Conservation (phyloP, 2,888 invertebrate species). For the Suillia variegata region DNA sequence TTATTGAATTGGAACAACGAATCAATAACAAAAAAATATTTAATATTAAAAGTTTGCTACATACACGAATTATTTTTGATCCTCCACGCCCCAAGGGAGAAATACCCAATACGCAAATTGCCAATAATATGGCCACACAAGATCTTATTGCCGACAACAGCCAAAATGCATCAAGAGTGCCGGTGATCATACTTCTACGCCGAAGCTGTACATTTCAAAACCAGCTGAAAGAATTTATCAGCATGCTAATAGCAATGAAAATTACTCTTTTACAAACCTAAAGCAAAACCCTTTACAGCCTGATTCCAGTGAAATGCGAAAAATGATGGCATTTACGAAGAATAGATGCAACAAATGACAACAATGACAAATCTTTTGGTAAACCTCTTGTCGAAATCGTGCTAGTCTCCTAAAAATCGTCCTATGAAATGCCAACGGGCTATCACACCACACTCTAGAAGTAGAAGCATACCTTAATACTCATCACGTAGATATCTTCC, state of each 20-base stretch:
- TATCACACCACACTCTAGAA: slow-evolving; percentile 9
- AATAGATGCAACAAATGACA: slow-evolving; percentile 11
- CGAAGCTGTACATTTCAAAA: too few relatives aligned
- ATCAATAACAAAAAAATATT: background rate
- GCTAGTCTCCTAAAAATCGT: slow-evolving; percentile 18
- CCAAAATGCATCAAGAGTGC: slow-evolving; percentile 1
- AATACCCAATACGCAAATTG: background rate
- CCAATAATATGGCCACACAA: slow-evolving; percentile 5
- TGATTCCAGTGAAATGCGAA: background rate
- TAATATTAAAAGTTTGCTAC: background rate
- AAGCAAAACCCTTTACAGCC: too few relatives aligned
- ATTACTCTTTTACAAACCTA: too few relatives aligned
- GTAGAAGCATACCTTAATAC: too few relatives aligned
- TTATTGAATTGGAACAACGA: background rate
- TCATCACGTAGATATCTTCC: too few relatives aligned
- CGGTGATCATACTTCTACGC: background rate
- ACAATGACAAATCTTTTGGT: slow-evolving; percentile 17
- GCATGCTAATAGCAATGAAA: background rate
- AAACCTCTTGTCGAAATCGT: slow-evolving; percentile 14
- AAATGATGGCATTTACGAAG: background rate
- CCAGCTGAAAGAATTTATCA: too few relatives aligned
- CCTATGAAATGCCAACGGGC: slow-evolving; percentile 18
- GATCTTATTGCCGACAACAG: background rate
- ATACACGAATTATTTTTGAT: background rate
- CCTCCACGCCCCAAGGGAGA: background rate